Evolutionary conservation across 1,140 invertebrate species (phyloP).

Genomic region (Caenorhabditis latens): DNA sequence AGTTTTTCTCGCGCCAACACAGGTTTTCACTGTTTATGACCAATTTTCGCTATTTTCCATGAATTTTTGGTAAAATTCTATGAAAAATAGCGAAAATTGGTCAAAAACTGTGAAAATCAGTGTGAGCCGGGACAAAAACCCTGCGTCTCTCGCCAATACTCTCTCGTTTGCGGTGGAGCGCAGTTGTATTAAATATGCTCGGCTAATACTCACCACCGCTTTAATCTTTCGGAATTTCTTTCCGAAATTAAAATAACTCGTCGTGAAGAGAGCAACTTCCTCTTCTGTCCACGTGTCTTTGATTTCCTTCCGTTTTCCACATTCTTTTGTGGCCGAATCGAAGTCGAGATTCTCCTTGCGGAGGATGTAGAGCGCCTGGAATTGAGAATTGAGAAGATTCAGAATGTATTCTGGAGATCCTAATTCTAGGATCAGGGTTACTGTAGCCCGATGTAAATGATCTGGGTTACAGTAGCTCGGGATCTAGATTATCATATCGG

Average conservation of each 20-base stretch:
- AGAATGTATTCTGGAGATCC: no score
- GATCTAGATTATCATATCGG: no score
- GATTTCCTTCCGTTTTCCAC: not conserved
- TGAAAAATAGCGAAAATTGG: no score
- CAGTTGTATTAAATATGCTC: not conserved
- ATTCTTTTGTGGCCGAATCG: not conserved
- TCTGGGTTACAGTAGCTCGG: no score
- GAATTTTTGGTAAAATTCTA: no score
- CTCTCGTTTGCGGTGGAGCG: not conserved
- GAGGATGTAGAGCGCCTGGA: constrained; percentile 7
- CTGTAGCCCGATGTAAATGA: no score
- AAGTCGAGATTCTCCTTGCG: not conserved
- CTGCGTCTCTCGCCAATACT: not conserved
- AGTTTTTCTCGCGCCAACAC: no score
- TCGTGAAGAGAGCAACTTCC: not conserved
- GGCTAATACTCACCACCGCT: not conserved
- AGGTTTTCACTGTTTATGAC: no score
- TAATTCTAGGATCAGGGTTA: not conserved
- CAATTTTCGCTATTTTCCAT: no score
- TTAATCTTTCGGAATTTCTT: constrained; percentile 27
- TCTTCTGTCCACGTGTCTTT: not conserved
- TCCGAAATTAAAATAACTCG: not conserved
- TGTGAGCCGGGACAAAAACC: no score
- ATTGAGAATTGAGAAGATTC: no score
- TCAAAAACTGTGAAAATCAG: no score